phyloP scores from a whole-genome alignment of 2,888 invertebrate species.

The Nomada flava region DNA sequence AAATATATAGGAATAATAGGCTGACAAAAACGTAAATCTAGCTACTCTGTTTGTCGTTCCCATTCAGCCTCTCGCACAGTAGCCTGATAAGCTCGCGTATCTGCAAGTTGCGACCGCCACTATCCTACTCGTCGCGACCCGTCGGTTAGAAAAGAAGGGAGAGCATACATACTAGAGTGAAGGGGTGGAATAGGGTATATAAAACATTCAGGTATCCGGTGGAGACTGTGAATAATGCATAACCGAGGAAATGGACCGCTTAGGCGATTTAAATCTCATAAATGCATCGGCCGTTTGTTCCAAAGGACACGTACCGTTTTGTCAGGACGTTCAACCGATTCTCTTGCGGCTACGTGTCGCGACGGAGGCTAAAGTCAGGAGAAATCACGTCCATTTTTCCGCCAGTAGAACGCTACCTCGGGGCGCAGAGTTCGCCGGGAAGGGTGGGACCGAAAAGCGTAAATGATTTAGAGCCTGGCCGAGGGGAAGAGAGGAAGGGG shows the following conservation, averaged over 20 bases:
- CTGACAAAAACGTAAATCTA: constrained; percentile 42
- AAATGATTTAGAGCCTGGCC: not conserved
- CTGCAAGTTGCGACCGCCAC: constrained; percentile 38
- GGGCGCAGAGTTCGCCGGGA: not conserved
- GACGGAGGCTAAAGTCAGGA: constrained; percentile 21
- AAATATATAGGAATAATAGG: constrained; percentile 36
- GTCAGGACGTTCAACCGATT: constrained; percentile 70
- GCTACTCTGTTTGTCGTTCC: constrained; percentile 45
- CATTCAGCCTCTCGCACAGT: constrained; percentile 25
- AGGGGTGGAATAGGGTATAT: constrained; percentile 62
- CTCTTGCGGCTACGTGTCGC: constrained; percentile 33
- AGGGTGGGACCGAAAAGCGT: not conserved
- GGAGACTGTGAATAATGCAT: constrained; percentile 82
- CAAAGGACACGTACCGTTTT: constrained; percentile 74
- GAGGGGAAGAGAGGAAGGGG: too few species aligned
- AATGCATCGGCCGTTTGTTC: constrained; percentile 78
- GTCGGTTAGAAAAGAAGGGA: not conserved
- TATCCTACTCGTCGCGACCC: not conserved
- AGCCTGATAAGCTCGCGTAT: constrained; percentile 57
- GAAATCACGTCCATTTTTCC: constrained; percentile 29
- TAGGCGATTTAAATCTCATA: constrained; percentile 83
- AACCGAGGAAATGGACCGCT: constrained; percentile 82
- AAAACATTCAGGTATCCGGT: constrained; percentile 79
- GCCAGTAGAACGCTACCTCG: not conserved
- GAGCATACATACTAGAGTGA: not conserved